These are phyloP conservation scores for Nebria salina DNA, from an alignment of 2,888 invertebrate species.

Conservation along the genomic window DNA sequence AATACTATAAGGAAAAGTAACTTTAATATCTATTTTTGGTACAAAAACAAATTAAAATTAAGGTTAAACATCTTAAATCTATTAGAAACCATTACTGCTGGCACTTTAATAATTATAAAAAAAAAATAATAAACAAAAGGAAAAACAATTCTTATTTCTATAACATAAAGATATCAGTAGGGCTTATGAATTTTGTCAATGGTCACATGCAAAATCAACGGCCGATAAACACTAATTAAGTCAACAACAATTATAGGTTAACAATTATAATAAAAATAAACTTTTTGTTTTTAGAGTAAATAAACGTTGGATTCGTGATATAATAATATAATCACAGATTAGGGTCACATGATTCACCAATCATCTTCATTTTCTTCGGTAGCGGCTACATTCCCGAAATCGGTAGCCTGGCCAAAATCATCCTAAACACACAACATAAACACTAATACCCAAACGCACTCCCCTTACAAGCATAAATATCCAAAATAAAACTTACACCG, in stretches of 20 bases:
- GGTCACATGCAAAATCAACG: neutral
- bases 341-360: neutral
- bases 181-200: neutral
- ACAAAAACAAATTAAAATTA: neutral
- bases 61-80: neutral
- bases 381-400: neutral
- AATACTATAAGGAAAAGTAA: neutral
- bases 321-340: slow-evolving; percentile 1
- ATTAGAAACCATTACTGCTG: neutral
- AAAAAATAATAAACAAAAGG: neutral
- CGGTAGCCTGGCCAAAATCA: slow-evolving; percentile 9
- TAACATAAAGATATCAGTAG: neutral
- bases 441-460: neutral
- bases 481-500: slow-evolving; percentile 64
- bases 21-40: neutral
- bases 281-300: neutral
- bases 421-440: neutral
- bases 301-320: neutral
- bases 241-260: neutral
- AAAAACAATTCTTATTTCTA: slow-evolving; percentile 4
- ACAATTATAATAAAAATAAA: neutral
- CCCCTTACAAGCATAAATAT: neutral
- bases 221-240: neutral
- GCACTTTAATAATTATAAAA: neutral
- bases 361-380: slow-evolving; percentile 4